Conservation (phyloP, 2,888 invertebrate species). For the Caradrina clavipalpis region DNA sequence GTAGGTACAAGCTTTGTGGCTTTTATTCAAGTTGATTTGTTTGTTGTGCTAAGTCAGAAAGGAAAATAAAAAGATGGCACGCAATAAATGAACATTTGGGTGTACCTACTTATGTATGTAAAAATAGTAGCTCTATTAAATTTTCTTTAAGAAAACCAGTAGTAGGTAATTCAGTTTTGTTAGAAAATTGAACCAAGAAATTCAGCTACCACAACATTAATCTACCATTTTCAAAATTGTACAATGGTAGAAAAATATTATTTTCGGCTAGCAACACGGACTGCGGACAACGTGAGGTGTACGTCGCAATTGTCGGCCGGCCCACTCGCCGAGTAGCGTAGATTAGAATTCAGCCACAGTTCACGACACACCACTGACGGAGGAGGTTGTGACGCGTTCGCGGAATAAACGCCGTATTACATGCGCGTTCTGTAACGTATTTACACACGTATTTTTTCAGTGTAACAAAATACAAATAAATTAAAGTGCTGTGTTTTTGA, state of each 20-base stretch:
- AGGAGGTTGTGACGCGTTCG: slow-evolving; percentile 49
- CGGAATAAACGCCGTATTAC: slow-evolving; percentile 53
- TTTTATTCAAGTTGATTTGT: too few relatives aligned
- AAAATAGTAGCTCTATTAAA: background rate
- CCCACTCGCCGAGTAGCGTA: slow-evolving; percentile 48
- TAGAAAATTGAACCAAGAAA: background rate
- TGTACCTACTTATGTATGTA: background rate
- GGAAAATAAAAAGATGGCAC: background rate
- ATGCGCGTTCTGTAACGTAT: slow-evolving; percentile 58
- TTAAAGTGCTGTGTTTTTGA: slow-evolving; percentile 60
- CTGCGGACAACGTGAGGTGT: slow-evolving; percentile 61
- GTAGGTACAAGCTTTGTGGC: too few relatives aligned
- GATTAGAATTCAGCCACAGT: slow-evolving; percentile 49
- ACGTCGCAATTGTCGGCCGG: slow-evolving; percentile 57
- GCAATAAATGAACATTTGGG: background rate
- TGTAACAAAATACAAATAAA: slow-evolving; percentile 52
- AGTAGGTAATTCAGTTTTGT: background rate
- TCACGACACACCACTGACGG: slow-evolving; percentile 37
- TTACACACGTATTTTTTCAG: slow-evolving; percentile 51
- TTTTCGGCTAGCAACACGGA: slow-evolving; percentile 57
- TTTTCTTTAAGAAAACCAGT: background rate
- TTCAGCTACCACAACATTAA: background rate
- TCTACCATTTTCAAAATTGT: slow-evolving; percentile 41
- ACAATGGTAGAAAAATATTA: slow-evolving; percentile 46
- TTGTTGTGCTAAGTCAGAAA: background rate